Evolutionary conservation across 2,888 invertebrate species (phyloP), one percentile per base, ranked within the genome.

Genomic region (Steinernema scapterisci): DNA sequence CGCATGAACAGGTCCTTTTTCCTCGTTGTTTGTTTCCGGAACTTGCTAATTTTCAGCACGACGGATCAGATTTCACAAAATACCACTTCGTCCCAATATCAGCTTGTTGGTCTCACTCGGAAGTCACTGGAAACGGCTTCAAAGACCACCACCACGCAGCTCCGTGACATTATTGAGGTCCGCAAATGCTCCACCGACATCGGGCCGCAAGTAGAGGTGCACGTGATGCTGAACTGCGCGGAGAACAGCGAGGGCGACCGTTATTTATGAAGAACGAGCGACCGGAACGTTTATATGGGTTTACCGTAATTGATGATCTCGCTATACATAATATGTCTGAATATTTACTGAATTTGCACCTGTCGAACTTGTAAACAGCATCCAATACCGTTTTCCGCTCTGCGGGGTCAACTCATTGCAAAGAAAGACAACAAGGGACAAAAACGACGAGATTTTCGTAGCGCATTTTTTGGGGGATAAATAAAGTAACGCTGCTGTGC

Each of bases 191-290:
- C 63, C 13, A 27, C 16, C 2, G 63, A 63, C 63, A 27, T 23
- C 25, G 21, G 21, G 16, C 16, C 31, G 1, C 11, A 13, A 2
- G 38, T 16, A 1, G 63, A 63, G 19, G 63, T 63, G 23, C 63
- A 63, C 31, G 63, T 63, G 11, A 16, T 31, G 31, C 2, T 63
- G 11, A 63, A 31, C 63, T 25, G 16, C 27, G 13, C 11, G 23
- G 63, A 63, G 31, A 63, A 38, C 63, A 63, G 31, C 63, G 63
- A 63, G n/a, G 63, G 63, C 31, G 63, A 63, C 19, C 63, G 63
- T 31, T 63, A 27, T 63, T 25, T 63, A n/a, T 63, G 63, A 63
- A 11, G 3, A 11, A 25, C 7, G 31, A 1, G 38, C 38, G 38
- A 38, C 38, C 38, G 38, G 38, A 38, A 38, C 38, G 16, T 27